Conservation (phyloP, 2,113 vertebrate genomes). For the Cygnus buccinator region DNA sequence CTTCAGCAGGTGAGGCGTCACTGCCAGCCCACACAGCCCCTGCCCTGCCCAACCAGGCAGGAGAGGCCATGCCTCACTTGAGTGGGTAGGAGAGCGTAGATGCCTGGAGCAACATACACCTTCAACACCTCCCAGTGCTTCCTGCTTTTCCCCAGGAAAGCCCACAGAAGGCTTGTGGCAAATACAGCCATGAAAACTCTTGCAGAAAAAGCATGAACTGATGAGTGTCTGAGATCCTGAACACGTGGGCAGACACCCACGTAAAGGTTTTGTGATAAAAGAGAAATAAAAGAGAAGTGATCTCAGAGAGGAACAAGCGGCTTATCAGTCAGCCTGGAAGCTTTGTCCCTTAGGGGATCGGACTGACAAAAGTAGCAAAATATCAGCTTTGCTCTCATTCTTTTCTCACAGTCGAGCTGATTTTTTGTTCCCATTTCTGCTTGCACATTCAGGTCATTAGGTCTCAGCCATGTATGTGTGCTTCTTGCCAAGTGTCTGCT, state of each 20-base stretch:
- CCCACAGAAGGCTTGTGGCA: background rate
- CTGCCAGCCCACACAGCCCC: too few relatives aligned
- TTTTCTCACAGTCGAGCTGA: conserved; percentile 4
- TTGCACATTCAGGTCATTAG: background rate
- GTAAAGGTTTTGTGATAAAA: background rate
- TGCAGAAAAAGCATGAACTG: background rate
- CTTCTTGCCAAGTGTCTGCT: background rate
- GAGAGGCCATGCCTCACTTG: rapidly evolving
- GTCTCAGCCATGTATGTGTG: rapidly evolving
- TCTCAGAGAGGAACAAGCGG: background rate
- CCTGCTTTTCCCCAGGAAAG: background rate
- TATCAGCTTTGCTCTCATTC: background rate
- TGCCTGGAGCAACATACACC: rapidly evolving
- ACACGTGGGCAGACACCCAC: rapidly evolving
- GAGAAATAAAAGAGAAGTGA: background rate
- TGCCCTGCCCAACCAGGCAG: background rate
- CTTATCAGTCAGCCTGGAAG: background rate
- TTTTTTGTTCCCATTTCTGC: background rate
- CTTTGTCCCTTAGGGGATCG: background rate
- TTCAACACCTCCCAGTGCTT: background rate
- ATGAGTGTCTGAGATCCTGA: background rate
- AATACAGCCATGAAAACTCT: background rate
- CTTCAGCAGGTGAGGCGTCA: background rate
- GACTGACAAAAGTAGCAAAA: background rate
- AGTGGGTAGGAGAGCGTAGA: background rate